phyloP scores from a whole-genome alignment of 2,113 vertebrate species.

The Otis tarda region DNA sequence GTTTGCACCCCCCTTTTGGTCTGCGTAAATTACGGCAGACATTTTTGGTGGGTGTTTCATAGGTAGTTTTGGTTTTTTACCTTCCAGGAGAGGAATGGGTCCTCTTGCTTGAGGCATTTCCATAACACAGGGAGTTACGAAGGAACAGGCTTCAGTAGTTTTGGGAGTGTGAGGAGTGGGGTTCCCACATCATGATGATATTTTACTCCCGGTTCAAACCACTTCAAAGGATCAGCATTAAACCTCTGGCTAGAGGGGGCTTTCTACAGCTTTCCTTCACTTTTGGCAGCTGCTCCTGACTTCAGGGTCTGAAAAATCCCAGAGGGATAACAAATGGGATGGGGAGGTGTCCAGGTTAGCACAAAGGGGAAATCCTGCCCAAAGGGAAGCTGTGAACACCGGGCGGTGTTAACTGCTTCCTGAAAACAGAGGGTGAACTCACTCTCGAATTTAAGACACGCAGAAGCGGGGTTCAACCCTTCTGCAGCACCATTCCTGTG shows the following conservation, averaged over 20 bases:
- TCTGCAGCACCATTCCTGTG: neutral
- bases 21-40: neutral
- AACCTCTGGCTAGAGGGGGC: neutral
- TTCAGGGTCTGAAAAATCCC: neutral
- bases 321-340: neutral
- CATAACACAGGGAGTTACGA: neutral
- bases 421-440: neutral
- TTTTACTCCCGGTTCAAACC: neutral
- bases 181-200: neutral
- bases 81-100: neutral
- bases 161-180: rapidly evolving
- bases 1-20: neutral
- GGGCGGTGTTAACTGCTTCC: neutral
- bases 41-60: neutral
- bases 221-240: neutral
- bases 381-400: rapidly evolving
- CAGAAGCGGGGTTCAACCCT: neutral
- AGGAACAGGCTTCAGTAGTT: neutral
- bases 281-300: neutral
- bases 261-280: neutral
- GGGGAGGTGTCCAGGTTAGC: neutral
- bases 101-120: neutral
- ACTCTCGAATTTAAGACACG: neutral
- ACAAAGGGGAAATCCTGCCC: neutral
- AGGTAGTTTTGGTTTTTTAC: neutral